Evolutionary conservation across 2,113 vertebrate species (phyloP).

Genomic region (Grantiella picta): DNA sequence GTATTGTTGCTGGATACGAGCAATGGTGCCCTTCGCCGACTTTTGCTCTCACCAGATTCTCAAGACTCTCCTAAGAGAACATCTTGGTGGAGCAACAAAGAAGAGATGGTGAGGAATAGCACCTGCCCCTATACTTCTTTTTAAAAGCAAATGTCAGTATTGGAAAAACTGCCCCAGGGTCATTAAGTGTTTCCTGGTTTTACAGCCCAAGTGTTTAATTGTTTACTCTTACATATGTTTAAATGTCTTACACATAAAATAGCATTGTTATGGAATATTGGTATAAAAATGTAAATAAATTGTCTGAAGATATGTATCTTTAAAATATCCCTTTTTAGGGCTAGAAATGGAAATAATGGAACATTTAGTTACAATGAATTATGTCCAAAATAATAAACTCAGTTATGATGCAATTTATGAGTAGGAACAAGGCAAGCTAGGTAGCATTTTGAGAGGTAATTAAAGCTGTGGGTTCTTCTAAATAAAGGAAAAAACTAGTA

Average conservation of each 20-base stretch:
- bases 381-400: neutral
- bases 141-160: neutral
- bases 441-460: neutral
- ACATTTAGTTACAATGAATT: neutral
- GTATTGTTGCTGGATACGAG: slow-evolving; percentile 85
- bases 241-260: neutral
- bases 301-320: neutral
- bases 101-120: slow-evolving; percentile 73
- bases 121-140: neutral
- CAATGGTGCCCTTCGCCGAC: slow-evolving; percentile 76
- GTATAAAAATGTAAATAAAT: neutral
- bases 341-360: neutral
- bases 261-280: neutral
- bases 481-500: neutral
- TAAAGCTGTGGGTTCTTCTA: neutral
- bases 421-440: neutral
- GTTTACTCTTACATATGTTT: neutral
- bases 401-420: neutral
- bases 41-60: slow-evolving; percentile 73
- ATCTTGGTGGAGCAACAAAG: slow-evolving; percentile 87
- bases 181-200: neutral
- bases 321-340: neutral
- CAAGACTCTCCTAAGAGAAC: slow-evolving; percentile 65
- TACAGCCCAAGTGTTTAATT: neutral
- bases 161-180: neutral